These are phyloP conservation scores for Scylla paramamosain DNA, from an alignment of 1,140 invertebrate genomes.

Conservation along the genomic window DNA sequence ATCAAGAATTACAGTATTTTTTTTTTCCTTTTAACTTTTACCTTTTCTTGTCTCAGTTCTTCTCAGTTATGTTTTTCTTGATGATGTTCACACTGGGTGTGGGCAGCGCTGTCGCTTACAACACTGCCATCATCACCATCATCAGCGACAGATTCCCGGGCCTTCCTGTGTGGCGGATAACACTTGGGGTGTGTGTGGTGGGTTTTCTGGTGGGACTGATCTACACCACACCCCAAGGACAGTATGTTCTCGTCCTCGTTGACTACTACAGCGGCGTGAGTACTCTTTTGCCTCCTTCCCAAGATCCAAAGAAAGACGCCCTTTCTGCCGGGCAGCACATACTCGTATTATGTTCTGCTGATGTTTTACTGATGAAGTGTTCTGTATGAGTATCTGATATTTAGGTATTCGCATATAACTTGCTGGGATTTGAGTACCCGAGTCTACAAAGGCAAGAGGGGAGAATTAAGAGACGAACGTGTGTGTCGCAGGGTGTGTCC, in stretches of 20 bases:
- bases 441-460: no score
- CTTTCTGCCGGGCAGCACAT: no score
- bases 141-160: constrained; percentile 82
- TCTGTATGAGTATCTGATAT: no score
- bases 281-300: not conserved
- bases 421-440: no score
- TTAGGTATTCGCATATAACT: no score
- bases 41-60: constrained; percentile 79
- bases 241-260: constrained; percentile 90
- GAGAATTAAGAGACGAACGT: not conserved
- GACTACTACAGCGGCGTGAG: constrained; percentile 88
- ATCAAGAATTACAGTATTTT: no score
- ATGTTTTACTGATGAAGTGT: not conserved
- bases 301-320: not conserved
- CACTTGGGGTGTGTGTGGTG: constrained; percentile 83
- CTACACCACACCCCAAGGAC: constrained; percentile 91
- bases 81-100: constrained; percentile 81
- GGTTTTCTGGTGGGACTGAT: constrained; percentile 86
- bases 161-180: constrained; percentile 84
- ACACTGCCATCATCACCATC: constrained; percentile 81
- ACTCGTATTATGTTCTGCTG: not conserved
- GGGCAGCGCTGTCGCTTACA: constrained; percentile 83
- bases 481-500: constrained; percentile 39
- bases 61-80: constrained; percentile 81
- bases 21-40: not conserved